Base-by-base conservation (phyloP, 1,140 invertebrate species). In the Anagrus nilaparvatae region DNA sequence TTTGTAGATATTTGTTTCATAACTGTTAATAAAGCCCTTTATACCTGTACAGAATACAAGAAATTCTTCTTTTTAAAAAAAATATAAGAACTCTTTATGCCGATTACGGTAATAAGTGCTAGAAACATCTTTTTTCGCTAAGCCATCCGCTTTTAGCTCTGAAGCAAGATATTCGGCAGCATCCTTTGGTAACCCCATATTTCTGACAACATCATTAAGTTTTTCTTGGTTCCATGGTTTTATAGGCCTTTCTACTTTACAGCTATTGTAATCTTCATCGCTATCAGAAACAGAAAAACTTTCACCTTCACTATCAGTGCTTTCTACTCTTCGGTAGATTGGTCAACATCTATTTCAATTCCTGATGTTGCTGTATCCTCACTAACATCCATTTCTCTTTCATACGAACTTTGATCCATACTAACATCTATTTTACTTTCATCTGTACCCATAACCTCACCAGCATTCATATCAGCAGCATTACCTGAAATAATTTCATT, bases 181-280 rank as follows among this genome's bases (percentile, higher is more conserved):
- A 53, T 32, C 40, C 51, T 55, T 60, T 32, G 52, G 44, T 41
- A 58, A 39, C 34, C 53, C 54, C 48, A 59, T 50, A 44, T 56
- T 52, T 53, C 53, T 51, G 34, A 57, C 37, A 46, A 60, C 37
- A 29, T 56, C 54, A 39, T 55, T 50, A 20, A 56, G 43, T 9
- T 56, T 48, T 47, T 50, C 41, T 40, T 39, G 14, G 28, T 39
- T 13, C 25, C 27, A 39, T 29, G 25, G 25, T 29, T 39, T 39
- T 39, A 39, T 39, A 18, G 37, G 37, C 7, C 27, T 6, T 27
- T 39, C 37, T 28, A 10, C 21, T 29, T 36, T 36, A 21, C 20
- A 36, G 21, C 37, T 3, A 29, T 18, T 5, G 23, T 36, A 9
- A 21, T 17, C 34, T 24, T 36, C 27, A 39, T 29, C 27, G 18